Conservation (phyloP, 2,113 vertebrate genomes). For the Stegastes partitus region DNA sequence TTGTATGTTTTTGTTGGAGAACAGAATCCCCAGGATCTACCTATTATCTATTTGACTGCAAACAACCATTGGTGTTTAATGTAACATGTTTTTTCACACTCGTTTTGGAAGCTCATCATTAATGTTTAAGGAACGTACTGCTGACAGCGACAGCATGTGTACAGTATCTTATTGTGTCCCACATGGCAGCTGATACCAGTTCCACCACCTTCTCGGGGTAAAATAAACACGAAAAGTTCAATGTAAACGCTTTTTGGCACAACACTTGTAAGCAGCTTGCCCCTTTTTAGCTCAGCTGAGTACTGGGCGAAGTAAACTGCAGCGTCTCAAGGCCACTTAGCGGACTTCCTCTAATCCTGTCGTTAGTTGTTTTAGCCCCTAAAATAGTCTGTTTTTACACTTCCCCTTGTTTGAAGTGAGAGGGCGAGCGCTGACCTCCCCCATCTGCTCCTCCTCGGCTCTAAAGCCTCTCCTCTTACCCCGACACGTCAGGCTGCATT, state of each 20-base stretch:
- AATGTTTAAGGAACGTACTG: background rate
- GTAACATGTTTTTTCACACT: background rate
- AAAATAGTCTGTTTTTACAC: constrained; percentile 93
- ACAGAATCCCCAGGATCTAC: background rate
- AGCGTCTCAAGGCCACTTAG: constrained; percentile 86
- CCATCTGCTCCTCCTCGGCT: constrained; percentile 87
- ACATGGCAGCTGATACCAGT: background rate
- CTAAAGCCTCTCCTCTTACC: constrained; percentile 91
- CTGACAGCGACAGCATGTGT: too few species aligned
- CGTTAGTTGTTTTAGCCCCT: constrained; percentile 88
- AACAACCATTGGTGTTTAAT: background rate
- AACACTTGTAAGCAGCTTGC: background rate
- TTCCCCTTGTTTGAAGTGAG: constrained; percentile 90
- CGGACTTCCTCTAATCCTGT: constrained; percentile 92
- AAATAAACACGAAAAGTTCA: constrained; percentile 19
- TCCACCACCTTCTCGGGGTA: background rate
- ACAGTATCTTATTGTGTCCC: background rate
- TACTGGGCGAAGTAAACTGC: constrained; percentile 56
- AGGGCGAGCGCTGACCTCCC: constrained; percentile 87
- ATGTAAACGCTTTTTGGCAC: constrained; percentile 6
- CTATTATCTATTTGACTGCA: background rate
- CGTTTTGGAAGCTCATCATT: background rate
- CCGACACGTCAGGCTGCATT: constrained; percentile 91
- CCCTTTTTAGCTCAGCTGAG: background rate
- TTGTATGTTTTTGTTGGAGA: background rate